Conservation (phyloP, 1,140 invertebrate species). For the Lucilia cuprina region DNA sequence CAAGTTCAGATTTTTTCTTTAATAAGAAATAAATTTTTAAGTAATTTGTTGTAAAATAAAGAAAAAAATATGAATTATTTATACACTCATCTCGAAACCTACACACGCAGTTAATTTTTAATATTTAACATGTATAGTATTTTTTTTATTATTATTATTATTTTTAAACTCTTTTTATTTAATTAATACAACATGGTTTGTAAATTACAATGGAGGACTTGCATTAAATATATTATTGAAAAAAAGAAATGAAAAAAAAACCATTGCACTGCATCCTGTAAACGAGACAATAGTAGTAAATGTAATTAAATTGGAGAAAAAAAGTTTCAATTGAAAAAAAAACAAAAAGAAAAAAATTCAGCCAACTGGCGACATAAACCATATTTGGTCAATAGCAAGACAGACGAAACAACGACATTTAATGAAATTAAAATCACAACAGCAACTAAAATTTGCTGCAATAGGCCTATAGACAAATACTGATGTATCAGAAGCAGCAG, state of each 20-base stretch:
- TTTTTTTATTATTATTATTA: conserved; percentile 1
- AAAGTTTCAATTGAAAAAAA: not conserved
- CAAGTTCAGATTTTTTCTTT: no score
- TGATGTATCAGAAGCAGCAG: no score
- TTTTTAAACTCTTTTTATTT: not conserved
- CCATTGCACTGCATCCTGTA: not conserved
- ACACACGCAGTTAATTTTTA: not conserved
- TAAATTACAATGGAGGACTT: conserved; percentile 1
- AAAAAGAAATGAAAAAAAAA: not conserved
- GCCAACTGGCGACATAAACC: conserved; percentile 32
- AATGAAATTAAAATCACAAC: not conserved
- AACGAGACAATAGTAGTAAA: not conserved
- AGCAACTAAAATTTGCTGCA: not conserved
- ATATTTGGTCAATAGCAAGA: conserved; percentile 23
- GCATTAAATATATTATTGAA: not conserved
- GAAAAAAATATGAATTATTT: conserved; percentile 11
- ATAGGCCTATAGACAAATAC: conserved; percentile 27
- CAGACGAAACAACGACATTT: not conserved
- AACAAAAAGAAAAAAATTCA: not conserved
- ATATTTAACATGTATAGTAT: not conserved
- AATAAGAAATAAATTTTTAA: no score
- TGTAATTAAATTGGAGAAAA: conserved; percentile 28
- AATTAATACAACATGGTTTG: conserved; percentile 22
- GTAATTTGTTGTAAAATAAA: not conserved
- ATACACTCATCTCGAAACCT: not conserved